phyloP scores from a whole-genome alignment of 92 coral and sea anemone species.

The Phenganax marumi region DNA sequence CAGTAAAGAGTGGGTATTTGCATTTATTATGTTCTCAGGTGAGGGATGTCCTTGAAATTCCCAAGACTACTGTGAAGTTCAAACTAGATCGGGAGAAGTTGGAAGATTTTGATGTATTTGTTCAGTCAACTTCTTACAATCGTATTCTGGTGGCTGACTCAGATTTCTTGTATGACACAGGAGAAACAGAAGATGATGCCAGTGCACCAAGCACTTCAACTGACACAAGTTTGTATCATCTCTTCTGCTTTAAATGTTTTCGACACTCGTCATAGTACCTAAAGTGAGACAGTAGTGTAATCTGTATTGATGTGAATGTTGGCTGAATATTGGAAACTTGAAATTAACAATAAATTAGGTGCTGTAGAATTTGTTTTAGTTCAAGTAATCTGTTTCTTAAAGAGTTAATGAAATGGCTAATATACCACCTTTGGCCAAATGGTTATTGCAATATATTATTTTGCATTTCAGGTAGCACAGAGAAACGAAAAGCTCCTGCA shows the following conservation, averaged over 20 bases:
- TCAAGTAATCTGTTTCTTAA: too few species aligned
- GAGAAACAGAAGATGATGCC: constrained; percentile 41
- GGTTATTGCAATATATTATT: background rate
- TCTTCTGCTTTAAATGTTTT: background rate
- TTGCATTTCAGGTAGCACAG: background rate
- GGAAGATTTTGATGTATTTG: constrained; percentile 89
- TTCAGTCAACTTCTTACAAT: constrained; percentile 94
- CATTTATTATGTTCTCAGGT: constrained; percentile 47
- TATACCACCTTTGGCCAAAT: too few species aligned
- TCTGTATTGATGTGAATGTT: too few species aligned
- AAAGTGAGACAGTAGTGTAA: too few species aligned
- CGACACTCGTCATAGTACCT: too few species aligned
- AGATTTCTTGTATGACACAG: constrained; percentile 87
- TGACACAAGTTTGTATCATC: constrained; percentile 21
- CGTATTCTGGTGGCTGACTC: constrained; percentile 76
- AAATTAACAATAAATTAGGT: too few species aligned
- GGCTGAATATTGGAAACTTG: too few species aligned
- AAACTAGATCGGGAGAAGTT: constrained; percentile 78
- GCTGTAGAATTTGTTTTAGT: too few species aligned
- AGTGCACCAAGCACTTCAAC: constrained; percentile 37
- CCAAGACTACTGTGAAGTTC: constrained; percentile 75
- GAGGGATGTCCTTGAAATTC: constrained; percentile 69
- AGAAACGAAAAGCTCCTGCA: background rate
- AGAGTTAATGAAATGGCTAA: too few species aligned
- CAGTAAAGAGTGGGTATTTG: too few species aligned